These are phyloP conservation scores for Pristiophorus japonicus DNA, from an alignment of 2,113 vertebrate genomes.

Conservation along the genomic window DNA sequence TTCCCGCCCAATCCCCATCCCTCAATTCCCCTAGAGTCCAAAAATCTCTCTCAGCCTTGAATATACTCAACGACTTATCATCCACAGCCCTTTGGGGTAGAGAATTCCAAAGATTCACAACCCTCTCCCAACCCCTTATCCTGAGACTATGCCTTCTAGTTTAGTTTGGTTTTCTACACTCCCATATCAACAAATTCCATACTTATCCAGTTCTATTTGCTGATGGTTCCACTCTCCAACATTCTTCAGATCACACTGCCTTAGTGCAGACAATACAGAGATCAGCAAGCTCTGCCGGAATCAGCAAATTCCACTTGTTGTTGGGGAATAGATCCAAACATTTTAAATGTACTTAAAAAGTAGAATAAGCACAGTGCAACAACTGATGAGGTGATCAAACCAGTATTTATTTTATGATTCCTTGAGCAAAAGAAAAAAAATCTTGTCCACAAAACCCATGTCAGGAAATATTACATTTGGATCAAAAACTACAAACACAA, in stretches of 20 bases:
- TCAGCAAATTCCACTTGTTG: background rate
- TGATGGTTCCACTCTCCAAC: background rate
- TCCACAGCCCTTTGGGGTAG: too few relatives aligned
- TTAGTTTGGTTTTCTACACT: too few relatives aligned
- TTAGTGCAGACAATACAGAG: background rate
- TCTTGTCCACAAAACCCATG: conserved; percentile 28
- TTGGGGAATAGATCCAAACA: background rate
- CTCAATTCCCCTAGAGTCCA: too few relatives aligned
- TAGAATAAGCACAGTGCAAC: background rate
- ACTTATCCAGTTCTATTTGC: background rate
- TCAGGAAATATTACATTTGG: conserved; percentile 19
- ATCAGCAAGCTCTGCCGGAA: too few relatives aligned
- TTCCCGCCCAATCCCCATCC: too few relatives aligned
- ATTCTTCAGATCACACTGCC: background rate
- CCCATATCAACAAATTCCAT: too few relatives aligned
- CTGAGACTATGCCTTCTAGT: too few relatives aligned
- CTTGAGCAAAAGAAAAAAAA: conserved; percentile 21
- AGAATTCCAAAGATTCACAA: too few relatives aligned
- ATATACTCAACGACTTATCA: too few relatives aligned
- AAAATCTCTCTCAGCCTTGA: too few relatives aligned
- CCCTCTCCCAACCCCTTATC: too few relatives aligned
- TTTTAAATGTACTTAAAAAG: background rate
- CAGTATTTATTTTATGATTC: conserved; percentile 29
- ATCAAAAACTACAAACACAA: conserved; percentile 13
- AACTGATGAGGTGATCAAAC: conserved; percentile 6